A percentile compares a stretch with the other conserved stretches of the same genome.
Conservation (phyloP, 2,113 vertebrate species). For the Malurus elegans region DNA sequence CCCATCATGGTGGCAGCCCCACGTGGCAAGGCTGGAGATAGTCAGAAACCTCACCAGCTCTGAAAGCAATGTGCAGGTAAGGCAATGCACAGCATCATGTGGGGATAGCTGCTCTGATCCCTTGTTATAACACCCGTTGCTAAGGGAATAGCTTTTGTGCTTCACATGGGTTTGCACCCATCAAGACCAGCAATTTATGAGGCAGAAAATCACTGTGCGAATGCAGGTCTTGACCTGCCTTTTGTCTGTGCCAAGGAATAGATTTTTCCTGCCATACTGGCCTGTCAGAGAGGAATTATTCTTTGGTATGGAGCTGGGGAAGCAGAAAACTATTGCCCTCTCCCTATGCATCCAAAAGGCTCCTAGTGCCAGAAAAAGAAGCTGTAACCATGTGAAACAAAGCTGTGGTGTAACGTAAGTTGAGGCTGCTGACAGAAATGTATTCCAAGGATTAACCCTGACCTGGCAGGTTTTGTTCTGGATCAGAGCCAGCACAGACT, state of each 20-base stretch:
- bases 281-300: background rate
- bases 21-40: background rate
- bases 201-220: background rate
- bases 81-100: background rate
- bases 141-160: background rate
- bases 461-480: background rate
- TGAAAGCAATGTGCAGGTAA: background rate
- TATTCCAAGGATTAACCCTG: background rate
- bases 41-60: background rate
- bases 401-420: background rate
- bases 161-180: background rate
- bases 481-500: background rate
- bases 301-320: background rate
- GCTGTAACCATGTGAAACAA: background rate
- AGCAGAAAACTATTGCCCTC: background rate
- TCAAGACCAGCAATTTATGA: background rate
- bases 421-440: background rate
- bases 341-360: background rate
- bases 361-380: background rate
- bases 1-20: accelerated
- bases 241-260: background rate
- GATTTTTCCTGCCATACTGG: background rate
- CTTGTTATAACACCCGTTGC: background rate
- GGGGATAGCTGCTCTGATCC: background rate
- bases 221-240: background rate